Percentiles rank a stretch among this genome's conserved stretches.
phyloP scores from a whole-genome alignment of 2,888 invertebrate genomes.

The Hipparchia semele region DNA sequence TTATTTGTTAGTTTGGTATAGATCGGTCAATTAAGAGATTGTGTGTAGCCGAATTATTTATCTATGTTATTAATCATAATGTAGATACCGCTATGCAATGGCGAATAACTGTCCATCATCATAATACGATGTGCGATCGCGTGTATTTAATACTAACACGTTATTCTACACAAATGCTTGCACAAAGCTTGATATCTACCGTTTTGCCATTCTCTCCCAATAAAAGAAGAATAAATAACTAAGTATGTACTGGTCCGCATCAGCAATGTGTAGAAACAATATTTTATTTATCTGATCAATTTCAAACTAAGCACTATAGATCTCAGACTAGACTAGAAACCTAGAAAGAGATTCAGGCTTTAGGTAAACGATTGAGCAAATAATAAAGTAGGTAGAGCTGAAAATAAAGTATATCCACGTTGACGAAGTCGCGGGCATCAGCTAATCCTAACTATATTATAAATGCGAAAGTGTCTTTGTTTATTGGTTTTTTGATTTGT shows the following conservation, averaged over 20 bases:
- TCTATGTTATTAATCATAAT: neutral
- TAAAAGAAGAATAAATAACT: constrained; percentile 19
- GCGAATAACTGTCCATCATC: constrained; percentile 36
- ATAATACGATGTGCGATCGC: constrained; percentile 30
- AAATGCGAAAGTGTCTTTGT: too few relatives aligned
- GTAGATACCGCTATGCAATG: constrained; percentile 20
- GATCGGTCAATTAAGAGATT: neutral
- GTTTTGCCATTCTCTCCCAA: constrained; percentile 25
- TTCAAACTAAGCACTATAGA: too few relatives aligned
- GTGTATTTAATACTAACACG: constrained; percentile 30
- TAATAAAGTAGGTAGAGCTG: too few relatives aligned
- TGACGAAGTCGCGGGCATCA: too few relatives aligned
- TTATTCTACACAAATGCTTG: constrained; percentile 28
- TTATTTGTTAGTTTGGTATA: neutral
- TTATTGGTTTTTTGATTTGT: too few relatives aligned
- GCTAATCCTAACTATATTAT: too few relatives aligned
- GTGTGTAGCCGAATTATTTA: too few relatives aligned
- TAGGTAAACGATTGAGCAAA: too few relatives aligned
- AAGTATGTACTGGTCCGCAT: neutral
- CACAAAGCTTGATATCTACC: constrained; percentile 27
- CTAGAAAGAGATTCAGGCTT: too few relatives aligned
- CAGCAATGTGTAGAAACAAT: neutral
- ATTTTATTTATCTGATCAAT: too few relatives aligned
- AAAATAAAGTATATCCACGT: too few relatives aligned
- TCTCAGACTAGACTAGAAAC: too few relatives aligned